Base-by-base conservation (phyloP, 2,888 invertebrate genomes). In the Mechanitis mazaeus region DNA sequence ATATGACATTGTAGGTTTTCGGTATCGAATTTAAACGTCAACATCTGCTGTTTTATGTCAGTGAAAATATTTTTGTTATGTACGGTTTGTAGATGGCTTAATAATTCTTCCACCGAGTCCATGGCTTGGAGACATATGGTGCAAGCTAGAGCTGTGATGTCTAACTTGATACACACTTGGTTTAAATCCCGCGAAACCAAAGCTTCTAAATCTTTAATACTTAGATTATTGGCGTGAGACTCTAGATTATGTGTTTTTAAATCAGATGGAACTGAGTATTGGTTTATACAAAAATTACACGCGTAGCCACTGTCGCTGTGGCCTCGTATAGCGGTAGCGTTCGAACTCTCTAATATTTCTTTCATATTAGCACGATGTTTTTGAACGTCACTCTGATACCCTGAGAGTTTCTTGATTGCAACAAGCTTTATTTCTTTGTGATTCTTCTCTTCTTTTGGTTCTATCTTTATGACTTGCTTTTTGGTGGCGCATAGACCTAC, bases 11-110 rank as follows among this genome's bases (percentile, higher is more conserved):
- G 78, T 3, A 87, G 59, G 0, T 53, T 59, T 2, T 76, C 72
- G 0, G 72, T 69, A 2, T 81, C 78, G 45, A 85, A 84, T 67
- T 76, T 80, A 55, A 85, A 84, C 0, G 83, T 81, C 0, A 85
- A 64, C 4, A 85, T 80, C 56, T 80, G 80, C 33, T 75, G 79
- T 50, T 77, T 80, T 3, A 75, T 71, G 3, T 84, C 77, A 0
- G 73, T 72, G 58, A 72, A 73, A 46, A 80, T 64, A 5, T 59
- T 54, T 53, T 69, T 72, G 1, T 67, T 20, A 57, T 81, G 81
- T 1, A 67, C 72, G 1, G 65, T 59, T n/a, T 72, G 70, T 4
- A 81, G 66, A 61, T 81, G 81, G 0, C 57, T 45, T 9, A 77
- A 66, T 42, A 81, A 65, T 1, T 69, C 67, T 7, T 77, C 73